Percentiles rank a stretch among this genome's conserved stretches.
These are phyloP conservation scores for Acronicta alni DNA, from an alignment of 2,888 invertebrate species.

Conservation along the genomic window DNA sequence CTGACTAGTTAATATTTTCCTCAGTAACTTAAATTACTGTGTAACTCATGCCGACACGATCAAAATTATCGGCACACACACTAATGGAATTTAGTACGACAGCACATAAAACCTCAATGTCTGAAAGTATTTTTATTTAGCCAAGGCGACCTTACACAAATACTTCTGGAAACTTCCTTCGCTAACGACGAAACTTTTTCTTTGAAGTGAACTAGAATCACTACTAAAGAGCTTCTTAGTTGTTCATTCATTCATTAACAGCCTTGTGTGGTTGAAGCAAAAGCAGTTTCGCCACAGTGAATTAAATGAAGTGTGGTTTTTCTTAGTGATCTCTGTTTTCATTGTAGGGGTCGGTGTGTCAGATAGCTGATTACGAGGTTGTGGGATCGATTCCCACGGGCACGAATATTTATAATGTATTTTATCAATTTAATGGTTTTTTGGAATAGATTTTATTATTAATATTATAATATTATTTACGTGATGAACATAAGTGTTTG, in stretches of 20 bases:
- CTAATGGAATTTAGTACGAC: background rate
- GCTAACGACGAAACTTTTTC: constrained; percentile 20
- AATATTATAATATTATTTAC: no score
- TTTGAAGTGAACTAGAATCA: constrained; percentile 10
- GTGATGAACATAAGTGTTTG: no score
- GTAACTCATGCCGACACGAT: no score
- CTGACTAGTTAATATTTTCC: no score
- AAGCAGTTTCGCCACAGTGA: background rate
- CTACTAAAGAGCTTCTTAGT: constrained; percentile 5
- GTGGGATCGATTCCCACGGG: no score
- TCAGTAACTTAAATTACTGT: no score
- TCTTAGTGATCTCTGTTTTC: background rate
- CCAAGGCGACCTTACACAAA: constrained; percentile 4
- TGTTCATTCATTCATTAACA: constrained; percentile 1
- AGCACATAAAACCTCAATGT: background rate
- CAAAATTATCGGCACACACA: no score
- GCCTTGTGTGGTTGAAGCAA: constrained; percentile 6
- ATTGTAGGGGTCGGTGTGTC: no score
- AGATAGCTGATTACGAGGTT: no score
- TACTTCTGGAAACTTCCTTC: constrained; percentile 3
- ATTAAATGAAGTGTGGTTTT: background rate
- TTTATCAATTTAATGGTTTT: no score
- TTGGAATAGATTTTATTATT: no score
- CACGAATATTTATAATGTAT: no score
- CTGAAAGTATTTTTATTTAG: constrained; percentile 12